Evolutionary conservation across 2,113 vertebrate genomes (phyloP).

Genomic region (Patagioenas fasciata): DNA sequence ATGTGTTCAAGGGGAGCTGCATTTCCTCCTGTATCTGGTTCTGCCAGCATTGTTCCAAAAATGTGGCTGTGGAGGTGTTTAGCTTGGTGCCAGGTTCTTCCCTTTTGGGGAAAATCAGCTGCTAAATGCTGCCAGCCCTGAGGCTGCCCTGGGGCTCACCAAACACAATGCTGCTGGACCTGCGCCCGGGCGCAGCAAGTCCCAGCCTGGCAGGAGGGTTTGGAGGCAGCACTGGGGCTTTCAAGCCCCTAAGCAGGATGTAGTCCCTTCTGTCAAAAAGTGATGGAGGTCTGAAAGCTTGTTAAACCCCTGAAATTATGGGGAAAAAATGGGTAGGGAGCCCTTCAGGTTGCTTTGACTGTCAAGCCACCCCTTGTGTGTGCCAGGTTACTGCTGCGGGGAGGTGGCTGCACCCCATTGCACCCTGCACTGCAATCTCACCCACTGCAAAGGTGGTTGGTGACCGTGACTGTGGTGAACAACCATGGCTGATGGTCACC

Average conservation of each 20-base stretch:
- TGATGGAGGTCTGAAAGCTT: not conserved
- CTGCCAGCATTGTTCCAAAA: fast-evolving
- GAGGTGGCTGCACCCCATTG: not conserved
- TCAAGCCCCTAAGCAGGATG: not conserved
- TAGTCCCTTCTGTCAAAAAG: not conserved
- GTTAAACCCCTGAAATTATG: not conserved
- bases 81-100: fast-evolving
- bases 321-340: not conserved
- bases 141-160: not conserved
- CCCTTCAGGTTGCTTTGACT: not conserved
- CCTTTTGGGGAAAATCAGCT: not conserved
- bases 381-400: not conserved
- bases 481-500: too few species aligned
- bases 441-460: fast-evolving
- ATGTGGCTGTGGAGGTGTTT: not conserved
- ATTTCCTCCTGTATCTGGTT: fast-evolving
- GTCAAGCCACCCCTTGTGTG: fast-evolving
- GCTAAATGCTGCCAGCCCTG: not conserved
- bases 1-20: not conserved
- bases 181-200: fast-evolving
- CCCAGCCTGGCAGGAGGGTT: not conserved
- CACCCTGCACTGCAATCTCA: too few species aligned
- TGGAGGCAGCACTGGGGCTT: fast-evolving
- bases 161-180: fast-evolving
- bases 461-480: too few species aligned